These are phyloP conservation scores for Dreissena polymorpha DNA, from an alignment of 1,140 invertebrate species.

Conservation along the genomic window DNA sequence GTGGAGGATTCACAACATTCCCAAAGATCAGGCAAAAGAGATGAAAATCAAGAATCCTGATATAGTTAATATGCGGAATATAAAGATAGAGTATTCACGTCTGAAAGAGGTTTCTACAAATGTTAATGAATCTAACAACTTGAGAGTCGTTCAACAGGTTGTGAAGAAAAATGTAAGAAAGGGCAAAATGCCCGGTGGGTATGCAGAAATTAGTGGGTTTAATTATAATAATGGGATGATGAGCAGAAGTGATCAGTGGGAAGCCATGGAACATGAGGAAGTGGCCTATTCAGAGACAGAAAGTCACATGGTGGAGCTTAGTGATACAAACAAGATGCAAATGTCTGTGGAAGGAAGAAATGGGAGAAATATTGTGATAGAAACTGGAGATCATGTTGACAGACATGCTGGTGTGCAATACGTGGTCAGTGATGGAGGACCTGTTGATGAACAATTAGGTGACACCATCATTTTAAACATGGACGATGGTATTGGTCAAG, in stretches of 20 bases:
- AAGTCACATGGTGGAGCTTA: neutral
- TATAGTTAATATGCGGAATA: conserved; percentile 35
- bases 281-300: neutral
- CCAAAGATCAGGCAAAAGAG: conserved; percentile 44
- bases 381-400: neutral
- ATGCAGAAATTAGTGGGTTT: neutral
- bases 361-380: neutral
- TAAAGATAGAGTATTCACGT: conserved; percentile 6
- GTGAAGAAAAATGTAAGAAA: neutral
- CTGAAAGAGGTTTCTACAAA: no score
- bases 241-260: neutral
- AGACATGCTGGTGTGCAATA: neutral
- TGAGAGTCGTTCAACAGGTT: neutral
- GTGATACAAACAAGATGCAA: neutral
- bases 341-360: neutral
- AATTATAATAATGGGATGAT: neutral
- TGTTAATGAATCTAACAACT: no score
- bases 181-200: neutral
- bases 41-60: conserved; percentile 43
- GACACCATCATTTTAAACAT: neutral
- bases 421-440: neutral
- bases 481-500: neutral
- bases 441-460: neutral
- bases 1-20: conserved; percentile 38
- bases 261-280: neutral